Evolutionary conservation across 2,888 invertebrate genomes (phyloP).

Genomic region (Deilephila elpenor): DNA sequence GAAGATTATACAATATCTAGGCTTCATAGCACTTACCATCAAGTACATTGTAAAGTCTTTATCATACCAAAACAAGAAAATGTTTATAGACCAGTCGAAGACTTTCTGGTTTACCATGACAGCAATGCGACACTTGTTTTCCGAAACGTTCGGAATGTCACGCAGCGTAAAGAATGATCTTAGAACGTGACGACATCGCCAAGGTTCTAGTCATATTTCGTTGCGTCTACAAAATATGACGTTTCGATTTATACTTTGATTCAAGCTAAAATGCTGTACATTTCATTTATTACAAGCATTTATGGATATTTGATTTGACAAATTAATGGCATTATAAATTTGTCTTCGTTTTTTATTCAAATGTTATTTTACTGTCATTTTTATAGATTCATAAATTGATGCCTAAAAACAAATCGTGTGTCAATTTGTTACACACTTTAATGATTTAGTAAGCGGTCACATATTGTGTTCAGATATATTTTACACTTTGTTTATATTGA

Average conservation of each 20-base stretch:
- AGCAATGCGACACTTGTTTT: slow-evolving; percentile 49
- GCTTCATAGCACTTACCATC: too few relatives aligned
- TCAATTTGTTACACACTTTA: not conserved
- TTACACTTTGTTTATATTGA: not conserved
- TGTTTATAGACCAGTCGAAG: slow-evolving; percentile 13
- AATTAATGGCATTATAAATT: not conserved
- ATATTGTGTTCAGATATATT: not conserved
- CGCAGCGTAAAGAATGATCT: slow-evolving; percentile 53
- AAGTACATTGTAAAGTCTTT: too few relatives aligned
- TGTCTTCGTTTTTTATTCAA: not conserved
- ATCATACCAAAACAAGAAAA: too few relatives aligned
- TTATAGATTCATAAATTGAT: not conserved
- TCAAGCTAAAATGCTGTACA: slow-evolving; percentile 26
- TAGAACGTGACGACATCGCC: slow-evolving; percentile 53
- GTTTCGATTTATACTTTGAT: slow-evolving; percentile 43
- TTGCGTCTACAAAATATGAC: slow-evolving; percentile 47
- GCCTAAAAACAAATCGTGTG: not conserved
- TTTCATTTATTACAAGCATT: not conserved
- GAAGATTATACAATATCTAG: too few relatives aligned
- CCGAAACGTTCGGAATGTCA: slow-evolving; percentile 51
- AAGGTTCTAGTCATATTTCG: slow-evolving; percentile 47
- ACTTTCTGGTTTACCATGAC: slow-evolving; percentile 18
- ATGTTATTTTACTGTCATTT: not conserved
- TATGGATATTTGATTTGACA: not conserved
- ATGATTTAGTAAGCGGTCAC: not conserved